Conservation (phyloP, 1,140 invertebrate species). For the Colletes latitarsis region DNA sequence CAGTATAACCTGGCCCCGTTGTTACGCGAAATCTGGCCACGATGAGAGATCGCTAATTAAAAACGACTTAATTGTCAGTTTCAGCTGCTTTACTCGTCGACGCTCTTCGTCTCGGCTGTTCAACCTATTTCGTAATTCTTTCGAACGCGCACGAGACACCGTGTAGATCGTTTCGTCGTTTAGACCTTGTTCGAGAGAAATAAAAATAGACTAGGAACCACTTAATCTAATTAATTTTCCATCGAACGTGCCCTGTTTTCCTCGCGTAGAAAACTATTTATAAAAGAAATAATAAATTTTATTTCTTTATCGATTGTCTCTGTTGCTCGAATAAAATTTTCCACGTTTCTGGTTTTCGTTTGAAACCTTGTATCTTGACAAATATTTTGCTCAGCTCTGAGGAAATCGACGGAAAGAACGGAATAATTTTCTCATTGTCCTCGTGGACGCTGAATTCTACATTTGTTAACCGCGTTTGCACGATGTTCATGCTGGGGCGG, state of each 20-base stretch:
- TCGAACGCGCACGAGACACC: background rate
- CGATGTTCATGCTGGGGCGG: background rate
- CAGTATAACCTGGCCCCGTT: constrained; percentile 18
- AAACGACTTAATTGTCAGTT: constrained; percentile 41
- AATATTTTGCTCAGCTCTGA: no score
- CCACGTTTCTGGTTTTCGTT: no score
- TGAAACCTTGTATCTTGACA: no score
- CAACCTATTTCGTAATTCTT: background rate
- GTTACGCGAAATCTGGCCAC: constrained; percentile 52
- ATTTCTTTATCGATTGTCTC: no score
- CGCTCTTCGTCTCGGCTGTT: background rate
- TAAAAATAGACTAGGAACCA: no score
- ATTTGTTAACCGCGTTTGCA: constrained; percentile 15
- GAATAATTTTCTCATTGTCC: constrained; percentile 25
- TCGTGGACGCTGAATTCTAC: constrained; percentile 10
- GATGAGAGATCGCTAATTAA: constrained; percentile 51
- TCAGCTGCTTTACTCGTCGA: background rate
- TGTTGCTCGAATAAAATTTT: no score
- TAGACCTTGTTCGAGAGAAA: no score
- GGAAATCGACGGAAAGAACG: constrained; percentile 11
- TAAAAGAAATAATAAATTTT: no score
- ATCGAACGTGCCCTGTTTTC: no score
- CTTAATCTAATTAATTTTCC: no score
- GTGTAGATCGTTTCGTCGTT: no score
- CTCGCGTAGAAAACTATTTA: no score